phyloP scores from a whole-genome alignment of 2,113 vertebrate genomes.

The Phyllopteryx taeniolatus region DNA sequence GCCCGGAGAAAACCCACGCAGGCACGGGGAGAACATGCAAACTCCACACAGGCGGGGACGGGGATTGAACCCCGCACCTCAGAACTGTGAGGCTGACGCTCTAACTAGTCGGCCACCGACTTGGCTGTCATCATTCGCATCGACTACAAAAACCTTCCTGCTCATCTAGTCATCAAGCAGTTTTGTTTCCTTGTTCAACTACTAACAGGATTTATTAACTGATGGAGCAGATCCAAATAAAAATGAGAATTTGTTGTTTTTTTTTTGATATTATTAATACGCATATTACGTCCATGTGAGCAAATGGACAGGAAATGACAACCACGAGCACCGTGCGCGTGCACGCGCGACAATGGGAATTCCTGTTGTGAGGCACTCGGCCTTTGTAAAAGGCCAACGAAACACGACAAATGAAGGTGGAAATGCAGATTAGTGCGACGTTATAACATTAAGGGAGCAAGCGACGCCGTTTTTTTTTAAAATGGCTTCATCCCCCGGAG shows the following conservation, averaged over 20 bases:
- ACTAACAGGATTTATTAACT: too few relatives aligned
- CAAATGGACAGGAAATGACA: neutral
- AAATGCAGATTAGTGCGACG: neutral
- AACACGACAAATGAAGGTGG: neutral
- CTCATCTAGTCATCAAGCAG: too few relatives aligned
- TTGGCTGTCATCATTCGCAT: too few relatives aligned
- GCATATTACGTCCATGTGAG: neutral
- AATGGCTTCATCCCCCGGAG: slow-evolving; percentile 61
- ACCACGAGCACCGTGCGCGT: neutral
- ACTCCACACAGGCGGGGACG: too few relatives aligned
- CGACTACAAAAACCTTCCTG: too few relatives aligned
- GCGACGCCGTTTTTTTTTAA: neutral
- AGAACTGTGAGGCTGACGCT: too few relatives aligned
- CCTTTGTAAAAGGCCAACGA: neutral
- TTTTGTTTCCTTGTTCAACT: neutral
- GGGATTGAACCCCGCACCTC: too few relatives aligned
- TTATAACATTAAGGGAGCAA: neutral
- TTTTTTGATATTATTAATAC: neutral
- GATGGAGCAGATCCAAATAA: neutral
- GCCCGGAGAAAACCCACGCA: too few relatives aligned
- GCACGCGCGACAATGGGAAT: neutral
- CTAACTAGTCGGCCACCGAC: too few relatives aligned
- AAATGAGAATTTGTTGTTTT: neutral
- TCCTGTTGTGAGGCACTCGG: neutral
- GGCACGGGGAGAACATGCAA: too few relatives aligned